phyloP scores from a whole-genome alignment of 2,113 vertebrate genomes.

The Ceyx melanurus region DNA sequence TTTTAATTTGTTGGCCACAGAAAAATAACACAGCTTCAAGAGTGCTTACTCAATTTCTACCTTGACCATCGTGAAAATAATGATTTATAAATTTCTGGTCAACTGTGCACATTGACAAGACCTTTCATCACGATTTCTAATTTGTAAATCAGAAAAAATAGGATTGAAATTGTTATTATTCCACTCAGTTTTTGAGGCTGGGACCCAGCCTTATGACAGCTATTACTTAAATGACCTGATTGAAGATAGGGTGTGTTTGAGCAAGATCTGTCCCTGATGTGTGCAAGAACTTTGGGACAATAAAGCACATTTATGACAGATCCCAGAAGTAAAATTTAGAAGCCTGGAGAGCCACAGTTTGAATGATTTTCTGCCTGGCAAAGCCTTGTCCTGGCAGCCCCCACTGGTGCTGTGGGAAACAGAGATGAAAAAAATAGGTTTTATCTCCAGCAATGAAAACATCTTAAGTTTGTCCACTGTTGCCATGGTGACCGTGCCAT shows the following conservation, averaged over 20 bases:
- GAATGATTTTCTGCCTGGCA: background rate
- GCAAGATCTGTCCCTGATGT: background rate
- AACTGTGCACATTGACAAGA: background rate
- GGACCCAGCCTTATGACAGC: background rate
- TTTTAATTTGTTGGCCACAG: background rate
- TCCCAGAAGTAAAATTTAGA: background rate
- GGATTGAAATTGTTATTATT: background rate
- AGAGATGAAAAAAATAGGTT: slow-evolving; percentile 41
- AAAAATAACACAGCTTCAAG: background rate
- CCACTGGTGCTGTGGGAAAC: background rate
- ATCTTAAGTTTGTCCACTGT: slow-evolving; percentile 65
- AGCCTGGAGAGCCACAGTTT: background rate
- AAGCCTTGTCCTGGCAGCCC: background rate
- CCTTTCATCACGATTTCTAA: background rate
- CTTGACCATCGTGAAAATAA: fast-evolving
- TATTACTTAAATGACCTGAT: background rate
- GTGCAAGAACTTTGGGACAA: background rate
- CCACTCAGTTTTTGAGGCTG: background rate
- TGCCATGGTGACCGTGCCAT: slow-evolving; percentile 64
- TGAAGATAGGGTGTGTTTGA: background rate
- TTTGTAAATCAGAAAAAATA: background rate
- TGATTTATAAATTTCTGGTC: background rate
- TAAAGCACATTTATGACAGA: background rate
- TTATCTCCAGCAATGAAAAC: slow-evolving; percentile 53
- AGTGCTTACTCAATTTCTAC: background rate